phyloP scores from a whole-genome alignment of 2,888 invertebrate genomes.

The Platypus cylindrus region DNA sequence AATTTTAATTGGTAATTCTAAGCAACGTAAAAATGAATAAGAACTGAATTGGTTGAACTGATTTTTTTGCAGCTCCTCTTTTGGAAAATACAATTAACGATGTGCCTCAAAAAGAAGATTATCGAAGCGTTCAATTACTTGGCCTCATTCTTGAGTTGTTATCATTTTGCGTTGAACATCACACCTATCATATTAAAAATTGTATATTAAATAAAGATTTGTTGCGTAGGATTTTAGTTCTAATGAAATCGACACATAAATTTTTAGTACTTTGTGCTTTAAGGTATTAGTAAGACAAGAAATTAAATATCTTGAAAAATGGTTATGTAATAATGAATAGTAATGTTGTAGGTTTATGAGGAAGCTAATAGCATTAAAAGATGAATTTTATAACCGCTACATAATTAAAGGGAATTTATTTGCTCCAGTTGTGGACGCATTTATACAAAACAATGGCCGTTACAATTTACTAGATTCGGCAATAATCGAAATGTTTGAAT shows the following conservation, averaged over 20 bases:
- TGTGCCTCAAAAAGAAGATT: constrained; percentile 85
- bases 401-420: constrained; percentile 91
- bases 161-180: constrained; percentile 98
- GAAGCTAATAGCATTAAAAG: constrained; percentile 92
- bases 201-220: constrained; percentile 95
- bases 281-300: constrained; percentile 34
- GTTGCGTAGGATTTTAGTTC: constrained; percentile 83
- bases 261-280: constrained; percentile 94
- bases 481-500: constrained; percentile 98
- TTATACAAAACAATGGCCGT: constrained; percentile 90
- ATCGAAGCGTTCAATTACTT: constrained; percentile 89
- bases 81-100: constrained; percentile 85
- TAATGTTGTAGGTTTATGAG: constrained; percentile 66
- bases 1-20: constrained; percentile 76
- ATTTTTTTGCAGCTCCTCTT: constrained; percentile 65
- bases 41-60: too few species aligned
- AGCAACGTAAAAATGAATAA: too few species aligned
- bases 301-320: not conserved
- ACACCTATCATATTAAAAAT: constrained; percentile 96
- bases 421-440: constrained; percentile 91
- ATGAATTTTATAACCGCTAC: constrained; percentile 96
- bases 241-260: constrained; percentile 94
- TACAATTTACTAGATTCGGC: constrained; percentile 99
- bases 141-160: constrained; percentile 90
- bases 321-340: not conserved